Percentiles rank a stretch among this genome's conserved stretches.
These are phyloP conservation scores for Mohoua ochrocephala DNA, from an alignment of 2,113 vertebrate species.

Conservation along the genomic window DNA sequence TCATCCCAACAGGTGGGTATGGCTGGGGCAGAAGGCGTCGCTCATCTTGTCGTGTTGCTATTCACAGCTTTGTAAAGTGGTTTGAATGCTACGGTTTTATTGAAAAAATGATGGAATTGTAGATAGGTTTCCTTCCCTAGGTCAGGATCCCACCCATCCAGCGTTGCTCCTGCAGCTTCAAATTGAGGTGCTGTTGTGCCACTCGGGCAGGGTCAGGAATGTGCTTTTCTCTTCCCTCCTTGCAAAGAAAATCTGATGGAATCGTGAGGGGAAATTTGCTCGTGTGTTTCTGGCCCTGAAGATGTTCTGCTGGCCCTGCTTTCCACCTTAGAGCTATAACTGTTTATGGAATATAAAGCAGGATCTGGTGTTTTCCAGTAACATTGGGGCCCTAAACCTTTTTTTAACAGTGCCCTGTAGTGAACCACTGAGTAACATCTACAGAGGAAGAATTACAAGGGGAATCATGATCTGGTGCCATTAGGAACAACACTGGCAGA, in stretches of 20 bases:
- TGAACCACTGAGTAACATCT: neutral
- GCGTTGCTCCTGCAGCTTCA: rapidly evolving
- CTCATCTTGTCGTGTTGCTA: rapidly evolving
- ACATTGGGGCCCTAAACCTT: neutral
- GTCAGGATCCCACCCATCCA: neutral
- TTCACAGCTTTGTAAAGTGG: neutral
- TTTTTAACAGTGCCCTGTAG: neutral
- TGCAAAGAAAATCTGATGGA: neutral
- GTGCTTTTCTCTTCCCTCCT: neutral
- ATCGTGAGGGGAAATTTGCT: neutral
- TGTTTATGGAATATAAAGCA: neutral
- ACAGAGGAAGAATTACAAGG: neutral
- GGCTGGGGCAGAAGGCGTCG: neutral
- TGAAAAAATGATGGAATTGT: neutral
- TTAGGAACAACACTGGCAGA: neutral
- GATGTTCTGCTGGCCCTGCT: neutral
- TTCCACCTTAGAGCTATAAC: neutral
- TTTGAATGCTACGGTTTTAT: neutral
- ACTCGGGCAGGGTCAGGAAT: neutral
- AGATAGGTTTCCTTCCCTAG: neutral
- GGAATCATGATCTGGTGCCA: neutral
- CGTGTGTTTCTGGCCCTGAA: neutral
- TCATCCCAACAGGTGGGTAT: neutral
- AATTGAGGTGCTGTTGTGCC: neutral
- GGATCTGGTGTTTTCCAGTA: neutral